Percentiles rank a stretch among this genome's conserved stretches.
phyloP scores from a whole-genome alignment of 2,888 invertebrate genomes.

The Xanthorhoe designata region DNA sequence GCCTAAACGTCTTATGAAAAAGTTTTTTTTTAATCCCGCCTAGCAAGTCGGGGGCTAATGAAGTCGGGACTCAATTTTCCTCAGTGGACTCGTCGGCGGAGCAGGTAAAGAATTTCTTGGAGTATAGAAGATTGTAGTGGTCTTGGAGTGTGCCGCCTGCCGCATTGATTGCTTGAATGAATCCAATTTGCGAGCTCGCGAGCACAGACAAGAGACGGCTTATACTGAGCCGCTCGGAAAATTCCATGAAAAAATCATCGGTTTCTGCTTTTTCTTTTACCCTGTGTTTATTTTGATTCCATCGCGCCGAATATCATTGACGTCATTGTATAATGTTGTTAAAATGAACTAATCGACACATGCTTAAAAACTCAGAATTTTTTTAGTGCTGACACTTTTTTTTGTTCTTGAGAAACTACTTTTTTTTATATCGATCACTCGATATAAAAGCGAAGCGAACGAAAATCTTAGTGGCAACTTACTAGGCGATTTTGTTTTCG shows the following conservation, averaged over 20 bases:
- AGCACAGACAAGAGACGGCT: slow-evolving; percentile 50
- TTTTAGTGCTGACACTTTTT: no score
- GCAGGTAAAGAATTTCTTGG: slow-evolving; percentile 45
- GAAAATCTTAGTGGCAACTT: no score
- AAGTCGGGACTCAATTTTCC: slow-evolving; percentile 76
- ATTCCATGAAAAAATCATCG: slow-evolving; percentile 32
- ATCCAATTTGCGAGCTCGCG: slow-evolving; percentile 62
- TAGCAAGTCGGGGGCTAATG: slow-evolving; percentile 70
- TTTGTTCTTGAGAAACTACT: no score
- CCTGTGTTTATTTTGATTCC: slow-evolving; percentile 9
- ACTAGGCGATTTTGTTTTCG: no score
- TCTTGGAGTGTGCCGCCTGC: slow-evolving; percentile 42
- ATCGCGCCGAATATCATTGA: not conserved
- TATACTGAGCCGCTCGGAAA: slow-evolving; percentile 41
- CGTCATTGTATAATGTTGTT: no score
- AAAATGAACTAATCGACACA: no score
- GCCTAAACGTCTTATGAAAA: slow-evolving; percentile 74
- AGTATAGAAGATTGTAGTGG: slow-evolving; percentile 50
- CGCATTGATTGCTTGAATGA: slow-evolving; percentile 66
- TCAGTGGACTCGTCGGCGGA: slow-evolving; percentile 50
- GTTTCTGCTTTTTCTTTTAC: slow-evolving; percentile 22
- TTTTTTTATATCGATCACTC: no score
- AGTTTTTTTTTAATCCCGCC: slow-evolving; percentile 66
- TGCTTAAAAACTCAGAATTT: no score
- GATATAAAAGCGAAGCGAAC: no score